Conservation (phyloP, 2,113 vertebrate genomes). For the Calidris pygmaea region DNA sequence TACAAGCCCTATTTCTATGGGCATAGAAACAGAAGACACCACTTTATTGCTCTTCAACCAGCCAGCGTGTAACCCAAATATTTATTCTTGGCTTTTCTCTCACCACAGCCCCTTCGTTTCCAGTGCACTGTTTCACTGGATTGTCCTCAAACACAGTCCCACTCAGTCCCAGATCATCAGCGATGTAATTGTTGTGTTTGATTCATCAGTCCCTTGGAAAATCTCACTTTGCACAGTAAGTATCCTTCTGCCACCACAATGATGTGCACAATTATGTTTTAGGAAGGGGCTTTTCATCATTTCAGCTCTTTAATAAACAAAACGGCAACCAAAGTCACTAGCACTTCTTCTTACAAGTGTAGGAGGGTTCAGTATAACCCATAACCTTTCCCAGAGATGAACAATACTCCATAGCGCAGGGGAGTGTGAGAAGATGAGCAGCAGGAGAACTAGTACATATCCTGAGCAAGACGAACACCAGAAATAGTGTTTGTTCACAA, state of each 20-base stretch:
- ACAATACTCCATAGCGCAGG: neutral
- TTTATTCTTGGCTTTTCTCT: neutral
- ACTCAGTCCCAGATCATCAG: neutral
- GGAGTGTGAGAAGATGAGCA: neutral
- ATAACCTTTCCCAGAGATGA: neutral
- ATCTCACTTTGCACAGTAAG: neutral
- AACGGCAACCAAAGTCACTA: neutral
- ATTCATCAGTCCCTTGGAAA: neutral
- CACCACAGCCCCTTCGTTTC: neutral
- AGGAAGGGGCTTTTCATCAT: neutral
- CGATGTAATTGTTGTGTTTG: neutral
- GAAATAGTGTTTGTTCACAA: neutral
- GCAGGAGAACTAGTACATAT: neutral
- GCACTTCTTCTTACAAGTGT: fast-evolving
- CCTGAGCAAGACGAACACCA: neutral
- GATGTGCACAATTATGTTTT: neutral
- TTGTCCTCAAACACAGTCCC: neutral
- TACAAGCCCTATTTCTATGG: neutral
- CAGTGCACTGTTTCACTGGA: neutral
- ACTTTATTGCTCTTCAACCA: neutral
- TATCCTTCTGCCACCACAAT: neutral
- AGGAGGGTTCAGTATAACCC: neutral
- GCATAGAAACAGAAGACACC: neutral
- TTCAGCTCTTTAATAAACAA: neutral
- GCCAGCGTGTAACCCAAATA: neutral